Base-by-base conservation (phyloP, 2,888 invertebrate species). In the Ectemnius lituratus region DNA sequence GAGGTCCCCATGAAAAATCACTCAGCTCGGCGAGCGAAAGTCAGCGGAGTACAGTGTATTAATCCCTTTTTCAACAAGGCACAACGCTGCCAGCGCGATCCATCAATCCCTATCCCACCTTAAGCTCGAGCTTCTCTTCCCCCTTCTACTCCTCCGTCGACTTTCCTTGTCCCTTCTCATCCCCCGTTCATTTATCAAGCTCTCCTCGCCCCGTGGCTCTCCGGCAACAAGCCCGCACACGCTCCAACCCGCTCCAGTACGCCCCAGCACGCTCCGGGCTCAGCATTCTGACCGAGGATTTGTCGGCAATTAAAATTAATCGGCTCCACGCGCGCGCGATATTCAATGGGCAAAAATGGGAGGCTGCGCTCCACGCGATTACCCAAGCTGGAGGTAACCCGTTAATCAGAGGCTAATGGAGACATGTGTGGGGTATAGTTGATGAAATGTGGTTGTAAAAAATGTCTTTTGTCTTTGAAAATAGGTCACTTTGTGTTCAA, bases 251-350 rank as follows among this genome's bases (percentile, higher is more conserved):
- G 37, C 37, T 11, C 5, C 37, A 11, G 8, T 23, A 23, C 37
- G 37, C 37, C 11, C 37, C 11, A 37, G 37, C 37, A 6, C 37
- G 37, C 37, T 11, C 5, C 37, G 6, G 37, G 37, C 37, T 37
- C 2, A 1, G 37, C 37, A 37, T 37, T 46, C 68, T 56, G 52
- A 46, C 63, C 64, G 67, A 69, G 77, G 76, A 85, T 84, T 85
- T 82, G 84, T 80, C 83, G 85, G 83, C 86, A 83, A 86, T 86
- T 85, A 86, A 85, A 85, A 86, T 86, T 84, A 86, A 86, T 86
- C 86, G 83, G 80, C 27, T 72, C 67, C 73, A 59, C 73, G 65
- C 14, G 52, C 52, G 16, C 16, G n/a, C 52, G 52, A 16, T 16
- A 52, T 52, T 16, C 16, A 52, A 52, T 14, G n/a, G 16, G 52